Base-by-base conservation (phyloP, 1,140 invertebrate genomes). In the Microplitis demolitor region DNA sequence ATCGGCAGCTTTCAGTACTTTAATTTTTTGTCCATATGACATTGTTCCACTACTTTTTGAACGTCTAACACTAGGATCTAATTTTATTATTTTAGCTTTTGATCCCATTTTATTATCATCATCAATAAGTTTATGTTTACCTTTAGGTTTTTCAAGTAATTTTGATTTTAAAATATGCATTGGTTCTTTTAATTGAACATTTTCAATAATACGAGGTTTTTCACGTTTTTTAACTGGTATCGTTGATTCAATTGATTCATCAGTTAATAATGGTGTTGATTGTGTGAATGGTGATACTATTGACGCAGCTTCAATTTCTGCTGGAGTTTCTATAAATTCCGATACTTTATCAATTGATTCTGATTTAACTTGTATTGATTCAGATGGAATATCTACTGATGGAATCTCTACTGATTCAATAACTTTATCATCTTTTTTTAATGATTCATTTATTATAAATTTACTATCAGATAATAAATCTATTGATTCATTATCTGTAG, bases 171-270 rank as follows among this genome's bases (percentile, higher is more conserved):
- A 62, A 34, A 87, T 82, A 35, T 82, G 80, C 72, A 85, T 76
- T 0, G 85, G 85, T 54, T 86, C 82, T 14, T 83, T 85, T 11
- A 87, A 71, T 1, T 84, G 64, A 0, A 87, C 82, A 66, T 83
- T 86, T 72, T 86, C 82, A 58, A 87, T 87, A 50, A 86, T 87
- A 61, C 85, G 79, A 4, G 85, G 85, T 75, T 86, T 87, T 62
- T 87, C 85, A 4, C 85, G 82, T 31, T 87, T 86, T 53, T 87
- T 87, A 1, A 86, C 85, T 1, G 85, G 85, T 4, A 86, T 69
- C 8, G 71, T 72, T 9, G 76, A 66, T 0, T 83, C 83, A 0
- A 80, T 76, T 13, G 76, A 73, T 45, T 45, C 39, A 11, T 8
- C 39, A 9, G 37, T 39, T 24, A 79, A 71, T 4, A 78, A 74